Percentiles rank a stretch among this genome's conserved stretches.
Conservation (phyloP, 2,797 vertebrate genomes). For the Danio tinwini region DNA sequence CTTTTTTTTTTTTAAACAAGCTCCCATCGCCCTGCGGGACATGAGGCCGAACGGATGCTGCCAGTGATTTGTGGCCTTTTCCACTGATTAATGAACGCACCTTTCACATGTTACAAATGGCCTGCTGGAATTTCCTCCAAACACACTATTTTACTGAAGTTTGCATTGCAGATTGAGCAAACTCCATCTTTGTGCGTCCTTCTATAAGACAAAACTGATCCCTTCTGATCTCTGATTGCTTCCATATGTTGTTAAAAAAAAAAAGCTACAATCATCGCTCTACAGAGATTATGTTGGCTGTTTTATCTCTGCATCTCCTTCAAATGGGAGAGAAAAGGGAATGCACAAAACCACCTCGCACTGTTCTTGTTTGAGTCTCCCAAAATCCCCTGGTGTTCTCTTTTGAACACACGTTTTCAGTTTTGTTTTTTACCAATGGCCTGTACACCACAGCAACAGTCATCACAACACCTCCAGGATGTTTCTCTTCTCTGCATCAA, state of each 20-base stretch:
- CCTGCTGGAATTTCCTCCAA: constrained; percentile 23
- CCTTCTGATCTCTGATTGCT: constrained; percentile 55
- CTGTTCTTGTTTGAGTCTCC: constrained; percentile 64
- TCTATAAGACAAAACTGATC: constrained; percentile 40
- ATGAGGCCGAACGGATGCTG: constrained; percentile 24
- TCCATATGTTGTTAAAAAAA: constrained; percentile 61
- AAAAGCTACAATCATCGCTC: not conserved
- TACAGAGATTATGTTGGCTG: constrained; percentile 39
- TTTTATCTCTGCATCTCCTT: constrained; percentile 37
- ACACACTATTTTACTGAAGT: not conserved
- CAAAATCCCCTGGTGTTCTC: constrained; percentile 63
- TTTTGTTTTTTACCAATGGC: constrained; percentile 10
- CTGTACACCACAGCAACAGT: constrained; percentile 50
- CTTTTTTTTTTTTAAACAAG: not conserved
- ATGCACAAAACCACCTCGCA: constrained; percentile 54
- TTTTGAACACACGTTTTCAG: constrained; percentile 14
- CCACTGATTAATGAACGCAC: constrained; percentile 54
- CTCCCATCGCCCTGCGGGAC: not conserved
- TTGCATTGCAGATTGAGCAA: not conserved
- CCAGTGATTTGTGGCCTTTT: constrained; percentile 37
- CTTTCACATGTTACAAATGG: constrained; percentile 32
- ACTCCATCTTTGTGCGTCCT: constrained; percentile 5
- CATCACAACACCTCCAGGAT: constrained; percentile 20
- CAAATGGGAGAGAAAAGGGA: constrained; percentile 49
- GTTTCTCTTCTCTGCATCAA: constrained; percentile 2